Conservation (phyloP, 1,140 invertebrate genomes). For the Chelonus insularis region DNA sequence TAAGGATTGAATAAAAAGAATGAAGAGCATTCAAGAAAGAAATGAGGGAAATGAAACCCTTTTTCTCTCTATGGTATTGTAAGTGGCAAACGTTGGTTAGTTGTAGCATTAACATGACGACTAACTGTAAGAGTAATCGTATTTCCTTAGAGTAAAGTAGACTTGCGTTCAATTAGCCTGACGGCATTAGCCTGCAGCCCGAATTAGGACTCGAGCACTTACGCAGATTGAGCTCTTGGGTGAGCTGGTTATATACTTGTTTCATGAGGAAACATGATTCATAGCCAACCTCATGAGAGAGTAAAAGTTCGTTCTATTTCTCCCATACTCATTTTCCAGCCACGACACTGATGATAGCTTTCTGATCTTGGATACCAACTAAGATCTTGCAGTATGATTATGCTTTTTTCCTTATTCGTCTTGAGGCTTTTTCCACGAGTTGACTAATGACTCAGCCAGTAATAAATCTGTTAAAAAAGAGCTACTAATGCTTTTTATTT, state of each 20-base stretch:
- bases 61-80: background rate
- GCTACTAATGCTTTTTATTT: too few relatives aligned
- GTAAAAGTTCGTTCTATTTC: constrained; percentile 10
- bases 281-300: constrained; percentile 1
- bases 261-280: constrained; percentile 25
- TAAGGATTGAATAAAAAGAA: too few relatives aligned
- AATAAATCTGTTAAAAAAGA: background rate
- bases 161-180: constrained; percentile 25
- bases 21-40: too few relatives aligned
- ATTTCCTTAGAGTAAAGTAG: constrained; percentile 14
- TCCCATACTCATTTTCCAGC: background rate
- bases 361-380: background rate
- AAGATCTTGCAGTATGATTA: constrained; percentile 17
- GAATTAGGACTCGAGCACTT: constrained; percentile 23
- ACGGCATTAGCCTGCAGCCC: constrained; percentile 12
- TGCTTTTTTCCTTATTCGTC: background rate
- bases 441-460: background rate
- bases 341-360: constrained; percentile 12
- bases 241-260: constrained; percentile 5
- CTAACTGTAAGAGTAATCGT: constrained; percentile 21
- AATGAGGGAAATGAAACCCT: background rate
- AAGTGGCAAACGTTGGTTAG: background rate
- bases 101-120: background rate
- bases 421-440: background rate
- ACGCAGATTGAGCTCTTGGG: constrained; percentile 20